phyloP scores from a whole-genome alignment of 2,888 invertebrate species.

The Oligia latruncula region DNA sequence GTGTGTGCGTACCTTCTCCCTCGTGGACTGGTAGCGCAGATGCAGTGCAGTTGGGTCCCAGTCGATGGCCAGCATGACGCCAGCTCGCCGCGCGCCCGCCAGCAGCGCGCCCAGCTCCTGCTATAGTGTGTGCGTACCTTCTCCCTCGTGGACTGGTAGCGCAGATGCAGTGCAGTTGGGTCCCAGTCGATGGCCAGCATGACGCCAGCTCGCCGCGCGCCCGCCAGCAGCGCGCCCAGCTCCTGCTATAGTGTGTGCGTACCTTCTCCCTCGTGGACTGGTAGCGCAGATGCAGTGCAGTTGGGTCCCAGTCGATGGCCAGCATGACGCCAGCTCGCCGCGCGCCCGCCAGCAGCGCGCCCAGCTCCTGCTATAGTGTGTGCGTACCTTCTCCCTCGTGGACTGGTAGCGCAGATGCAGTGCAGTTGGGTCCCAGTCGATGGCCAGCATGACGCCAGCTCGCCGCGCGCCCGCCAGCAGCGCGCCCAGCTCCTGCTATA shows the following conservation, averaged over 20 bases:
- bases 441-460: too few relatives aligned
- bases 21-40: constrained; percentile 95
- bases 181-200: constrained; percentile 97
- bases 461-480: too few relatives aligned
- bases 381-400: too few relatives aligned
- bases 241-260: constrained; percentile 27
- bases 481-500: too few relatives aligned
- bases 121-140: constrained; percentile 83
- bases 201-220: constrained; percentile 36
- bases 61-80: constrained; percentile 93
- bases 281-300: constrained; percentile 97
- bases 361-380: constrained; percentile 62
- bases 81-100: too few relatives aligned
- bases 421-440: too few relatives aligned
- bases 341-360: constrained; percentile 67
- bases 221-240: too few relatives aligned
- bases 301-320: constrained; percentile 98
- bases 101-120: constrained; percentile 49
- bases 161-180: constrained; percentile 97
- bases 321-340: constrained; percentile 80
- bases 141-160: constrained; percentile 95
- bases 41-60: constrained; percentile 99
- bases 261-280: constrained; percentile 94
- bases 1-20: constrained; percentile 91
- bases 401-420: too few relatives aligned